Percentiles rank a stretch among this genome's conserved stretches.
Conservation (phyloP, 2,888 invertebrate species). For the Melieria picta region DNA sequence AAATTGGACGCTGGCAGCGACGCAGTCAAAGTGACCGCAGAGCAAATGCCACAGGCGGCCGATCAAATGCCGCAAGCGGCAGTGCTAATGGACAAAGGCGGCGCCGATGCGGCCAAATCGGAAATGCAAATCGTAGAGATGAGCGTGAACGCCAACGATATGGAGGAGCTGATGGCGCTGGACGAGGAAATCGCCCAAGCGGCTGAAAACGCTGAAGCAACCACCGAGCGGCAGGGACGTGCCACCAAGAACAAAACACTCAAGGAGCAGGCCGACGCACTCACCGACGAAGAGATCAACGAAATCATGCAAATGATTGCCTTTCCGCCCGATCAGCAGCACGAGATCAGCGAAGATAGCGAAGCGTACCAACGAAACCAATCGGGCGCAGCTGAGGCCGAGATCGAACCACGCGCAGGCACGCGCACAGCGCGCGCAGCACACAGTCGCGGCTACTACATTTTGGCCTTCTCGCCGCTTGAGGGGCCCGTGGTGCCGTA, state of each 20-base stretch:
- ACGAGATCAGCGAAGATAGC: constrained; percentile 39
- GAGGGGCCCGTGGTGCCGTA: constrained; percentile 27
- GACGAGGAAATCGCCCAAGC: constrained; percentile 31
- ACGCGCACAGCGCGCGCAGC: background rate
- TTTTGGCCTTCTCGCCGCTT: constrained; percentile 41
- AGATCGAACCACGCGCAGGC: background rate
- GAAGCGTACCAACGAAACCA: constrained; percentile 1
- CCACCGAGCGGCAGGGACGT: constrained; percentile 19
- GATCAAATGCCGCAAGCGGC: background rate
- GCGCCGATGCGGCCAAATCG: background rate
- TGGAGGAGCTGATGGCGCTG: constrained; percentile 34
- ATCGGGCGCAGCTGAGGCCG: background rate
- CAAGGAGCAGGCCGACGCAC: constrained; percentile 30
- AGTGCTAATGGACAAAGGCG: no score
- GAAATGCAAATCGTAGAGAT: constrained; percentile 34
- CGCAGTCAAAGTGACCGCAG: background rate
- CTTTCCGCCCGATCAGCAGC: constrained; percentile 28
- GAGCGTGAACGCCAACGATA: constrained; percentile 37
- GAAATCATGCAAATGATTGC: constrained; percentile 46
- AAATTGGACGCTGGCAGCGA: background rate
- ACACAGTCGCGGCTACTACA: constrained; percentile 41
- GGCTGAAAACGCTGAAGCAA: constrained; percentile 13
- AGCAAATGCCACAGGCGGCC: background rate
- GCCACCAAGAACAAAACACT: constrained; percentile 26
- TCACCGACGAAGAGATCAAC: constrained; percentile 44